Evolutionary conservation across 2,888 invertebrate genomes (phyloP).

Genomic region (Agrochola circellaris): DNA sequence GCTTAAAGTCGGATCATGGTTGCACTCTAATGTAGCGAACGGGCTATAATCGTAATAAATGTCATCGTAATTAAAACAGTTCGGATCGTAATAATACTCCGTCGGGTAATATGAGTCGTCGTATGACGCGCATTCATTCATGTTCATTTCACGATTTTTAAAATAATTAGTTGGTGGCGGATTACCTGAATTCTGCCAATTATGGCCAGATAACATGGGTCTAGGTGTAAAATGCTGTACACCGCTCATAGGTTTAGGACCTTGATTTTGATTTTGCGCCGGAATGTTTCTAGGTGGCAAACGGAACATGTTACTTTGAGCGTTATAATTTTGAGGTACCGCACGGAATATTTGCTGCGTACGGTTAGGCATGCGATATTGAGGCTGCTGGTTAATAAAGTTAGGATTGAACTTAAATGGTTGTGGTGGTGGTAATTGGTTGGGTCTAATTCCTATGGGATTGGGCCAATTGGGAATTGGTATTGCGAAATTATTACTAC

Average conservation of each 20-base stretch:
- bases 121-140: neutral
- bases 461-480: constrained; percentile 12
- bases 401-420: constrained; percentile 12
- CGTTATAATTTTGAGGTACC: neutral
- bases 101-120: neutral
- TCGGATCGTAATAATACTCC: neutral
- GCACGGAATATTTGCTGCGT: constrained; percentile 9
- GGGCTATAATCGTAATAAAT: neutral
- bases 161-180: neutral
- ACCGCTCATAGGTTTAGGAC: neutral
- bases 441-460: neutral
- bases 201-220: neutral
- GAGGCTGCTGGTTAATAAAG: neutral
- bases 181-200: neutral
- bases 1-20: neutral
- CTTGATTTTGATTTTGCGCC: neutral
- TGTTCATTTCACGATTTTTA: neutral
- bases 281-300: neutral
- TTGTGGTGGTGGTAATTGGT: neutral
- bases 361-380: neutral
- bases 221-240: neutral
- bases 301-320: constrained; percentile 2
- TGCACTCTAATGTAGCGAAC: neutral
- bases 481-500: neutral
- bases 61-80: neutral